Base-by-base conservation (phyloP, 2,797 vertebrate genomes). In the Microhierax caerulescens region DNA sequence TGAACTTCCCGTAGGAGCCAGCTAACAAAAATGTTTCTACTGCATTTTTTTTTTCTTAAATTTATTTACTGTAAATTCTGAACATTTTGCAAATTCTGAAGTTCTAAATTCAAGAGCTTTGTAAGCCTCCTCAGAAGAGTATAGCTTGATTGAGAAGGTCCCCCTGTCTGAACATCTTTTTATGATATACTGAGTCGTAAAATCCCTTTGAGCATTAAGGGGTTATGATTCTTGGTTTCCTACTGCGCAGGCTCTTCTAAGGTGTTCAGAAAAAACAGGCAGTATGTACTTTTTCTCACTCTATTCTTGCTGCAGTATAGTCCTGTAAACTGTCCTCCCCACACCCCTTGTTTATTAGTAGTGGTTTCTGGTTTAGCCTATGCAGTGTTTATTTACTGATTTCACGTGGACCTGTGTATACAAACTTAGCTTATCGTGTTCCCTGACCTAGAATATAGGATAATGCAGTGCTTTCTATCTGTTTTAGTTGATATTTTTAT, bases 251-350 rank as follows among this genome's bases (percentile, higher is more conserved):
- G 16, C 28, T 41, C 14, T 85, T 95, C 73, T 50, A 34, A 65
- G 10, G 43, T 63, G 30, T 63, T 77, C 17, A 45, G 39, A 78
- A 69, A 48, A 86, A 67, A 2, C 14, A 37, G 27, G 4, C 30
- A 68, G 28, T 72, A 12, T 8, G 22, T n/a, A 24, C 7, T 67
- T 51, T 47, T 61, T 70, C 28, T 72, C 9, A 34, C 7, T 80
- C 22, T 64, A 2, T 47, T 82, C 7, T 17, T 9, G 6, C 32
- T 69, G 27, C 41, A 32, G 0, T 53, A 4, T 34, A 45, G 47
- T 51, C 0, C 0, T 30, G 13, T 77, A 50, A 67, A 57, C 41
- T 39, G 18, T 45, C 25, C 25, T 67, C 1, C 2, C n/a, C 27
- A 15, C 19, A 41, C 5, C 32, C 9, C 4, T 77, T 64, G 14